Percentiles rank a stretch among this genome's conserved stretches.
Evolutionary conservation across 2,113 vertebrate genomes (phyloP).

Genomic region (Gymnorhina tibicen): DNA sequence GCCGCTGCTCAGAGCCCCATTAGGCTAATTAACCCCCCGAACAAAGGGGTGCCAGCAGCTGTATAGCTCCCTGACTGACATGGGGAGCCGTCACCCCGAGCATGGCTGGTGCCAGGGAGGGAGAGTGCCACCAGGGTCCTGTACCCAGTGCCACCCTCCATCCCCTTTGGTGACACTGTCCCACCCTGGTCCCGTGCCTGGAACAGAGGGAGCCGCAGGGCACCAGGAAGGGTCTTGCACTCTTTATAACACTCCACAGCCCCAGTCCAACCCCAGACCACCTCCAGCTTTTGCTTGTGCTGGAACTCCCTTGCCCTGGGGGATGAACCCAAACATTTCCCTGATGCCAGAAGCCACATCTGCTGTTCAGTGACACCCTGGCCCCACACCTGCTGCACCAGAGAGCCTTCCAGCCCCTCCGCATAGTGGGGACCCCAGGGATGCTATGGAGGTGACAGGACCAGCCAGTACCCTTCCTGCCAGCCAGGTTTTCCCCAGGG

Average conservation of each 20-base stretch:
- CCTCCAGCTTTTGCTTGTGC: neutral
- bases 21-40: conserved; percentile 31
- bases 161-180: neutral
- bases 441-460: neutral
- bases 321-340: neutral
- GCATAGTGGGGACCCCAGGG: neutral
- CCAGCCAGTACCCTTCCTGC: neutral
- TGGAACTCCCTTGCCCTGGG: accelerated
- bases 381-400: neutral
- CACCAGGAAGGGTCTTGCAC: neutral
- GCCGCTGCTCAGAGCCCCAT: neutral
- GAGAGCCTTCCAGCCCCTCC: neutral
- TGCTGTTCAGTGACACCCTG: neutral
- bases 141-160: accelerated
- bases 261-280: neutral
- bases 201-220: neutral
- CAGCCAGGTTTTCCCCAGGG: neutral
- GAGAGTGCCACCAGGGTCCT: neutral
- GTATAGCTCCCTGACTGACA: neutral
- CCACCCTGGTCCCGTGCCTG: too few species aligned
- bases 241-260: neutral
- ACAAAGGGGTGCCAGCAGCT: neutral
- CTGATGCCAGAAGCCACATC: neutral
- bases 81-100: accelerated
- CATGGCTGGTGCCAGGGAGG: neutral